These are phyloP conservation scores for Bolinopsis microptera DNA, from an alignment of 37 sponge, comb jelly and placozoan genomes.

Conservation along the genomic window DNA sequence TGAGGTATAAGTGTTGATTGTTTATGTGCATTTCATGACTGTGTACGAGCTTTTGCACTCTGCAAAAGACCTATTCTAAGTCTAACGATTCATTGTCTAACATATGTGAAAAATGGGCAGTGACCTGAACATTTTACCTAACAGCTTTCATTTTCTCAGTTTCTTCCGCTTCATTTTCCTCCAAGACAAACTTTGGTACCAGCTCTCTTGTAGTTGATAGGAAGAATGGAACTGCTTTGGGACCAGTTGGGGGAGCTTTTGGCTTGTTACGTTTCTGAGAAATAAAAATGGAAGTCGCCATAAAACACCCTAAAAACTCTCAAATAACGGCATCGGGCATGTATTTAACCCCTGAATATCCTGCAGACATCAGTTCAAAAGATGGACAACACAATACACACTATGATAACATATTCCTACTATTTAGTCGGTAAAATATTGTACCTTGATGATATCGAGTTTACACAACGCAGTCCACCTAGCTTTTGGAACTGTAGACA, in stretches of 20 bases:
- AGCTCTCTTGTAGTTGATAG: conserved; percentile 84
- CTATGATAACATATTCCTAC: too few relatives aligned
- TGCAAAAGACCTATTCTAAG: too few relatives aligned
- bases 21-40: too few relatives aligned
- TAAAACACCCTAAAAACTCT: background rate
- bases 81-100: too few relatives aligned
- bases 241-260: conserved; percentile 78
- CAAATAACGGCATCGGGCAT: too few relatives aligned
- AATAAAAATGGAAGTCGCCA: too few relatives aligned
- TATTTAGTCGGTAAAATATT: too few relatives aligned
- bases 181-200: conserved; percentile 53
- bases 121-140: too few relatives aligned
- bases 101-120: too few relatives aligned
- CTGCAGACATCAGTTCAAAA: background rate
- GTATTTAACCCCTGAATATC: background rate
- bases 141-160: background rate
- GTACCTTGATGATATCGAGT: conserved; percentile 87
- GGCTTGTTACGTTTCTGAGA: conserved; percentile 88
- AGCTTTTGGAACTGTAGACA: conserved; percentile 82
- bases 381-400: background rate
- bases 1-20: too few relatives aligned
- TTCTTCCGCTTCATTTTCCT: background rate
- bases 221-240: conserved; percentile 92
- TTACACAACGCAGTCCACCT: conserved; percentile 80
- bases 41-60: too few relatives aligned